Percentiles rank a stretch among this genome's conserved stretches.
Evolutionary conservation across 2,797 vertebrate species (phyloP).

Genomic region (Gallinago solitaria): DNA sequence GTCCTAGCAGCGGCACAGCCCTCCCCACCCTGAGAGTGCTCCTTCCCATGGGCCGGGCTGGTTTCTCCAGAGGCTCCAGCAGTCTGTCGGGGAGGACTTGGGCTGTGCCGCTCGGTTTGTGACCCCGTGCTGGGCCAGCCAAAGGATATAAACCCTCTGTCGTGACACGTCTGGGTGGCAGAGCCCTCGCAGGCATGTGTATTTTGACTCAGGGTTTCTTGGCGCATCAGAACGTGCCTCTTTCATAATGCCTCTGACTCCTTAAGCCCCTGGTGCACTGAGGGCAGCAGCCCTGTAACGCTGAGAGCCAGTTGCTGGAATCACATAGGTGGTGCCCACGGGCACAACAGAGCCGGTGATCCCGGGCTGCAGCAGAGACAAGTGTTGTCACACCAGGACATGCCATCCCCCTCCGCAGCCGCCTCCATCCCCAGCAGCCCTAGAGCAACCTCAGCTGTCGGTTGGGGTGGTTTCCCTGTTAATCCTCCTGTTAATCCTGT

Average conservation of each 20-base stretch:
- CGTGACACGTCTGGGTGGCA: background rate
- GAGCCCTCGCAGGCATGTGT: background rate
- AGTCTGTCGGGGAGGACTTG: accelerated
- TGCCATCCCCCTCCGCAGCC: background rate
- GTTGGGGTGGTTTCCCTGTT: background rate
- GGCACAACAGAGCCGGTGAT: background rate
- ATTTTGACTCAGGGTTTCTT: background rate
- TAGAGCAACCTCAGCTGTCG: background rate
- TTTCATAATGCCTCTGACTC: background rate
- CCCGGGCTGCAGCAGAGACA: background rate
- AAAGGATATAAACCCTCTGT: accelerated
- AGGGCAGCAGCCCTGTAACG: accelerated
- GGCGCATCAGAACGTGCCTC: background rate
- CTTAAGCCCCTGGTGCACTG: background rate
- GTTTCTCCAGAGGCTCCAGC: background rate
- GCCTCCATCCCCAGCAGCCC: background rate
- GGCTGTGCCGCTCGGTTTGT: background rate
- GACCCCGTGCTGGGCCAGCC: accelerated
- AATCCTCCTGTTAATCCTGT: background rate
- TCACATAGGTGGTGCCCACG: accelerated
- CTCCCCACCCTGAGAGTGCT: background rate
- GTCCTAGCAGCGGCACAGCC: slow-evolving; percentile 48
- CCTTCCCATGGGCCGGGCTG: background rate
- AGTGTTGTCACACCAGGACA: accelerated
- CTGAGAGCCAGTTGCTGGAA: background rate